phyloP scores from a whole-genome alignment of 2,888 invertebrate species.

The Drosophila neonasuta region DNA sequence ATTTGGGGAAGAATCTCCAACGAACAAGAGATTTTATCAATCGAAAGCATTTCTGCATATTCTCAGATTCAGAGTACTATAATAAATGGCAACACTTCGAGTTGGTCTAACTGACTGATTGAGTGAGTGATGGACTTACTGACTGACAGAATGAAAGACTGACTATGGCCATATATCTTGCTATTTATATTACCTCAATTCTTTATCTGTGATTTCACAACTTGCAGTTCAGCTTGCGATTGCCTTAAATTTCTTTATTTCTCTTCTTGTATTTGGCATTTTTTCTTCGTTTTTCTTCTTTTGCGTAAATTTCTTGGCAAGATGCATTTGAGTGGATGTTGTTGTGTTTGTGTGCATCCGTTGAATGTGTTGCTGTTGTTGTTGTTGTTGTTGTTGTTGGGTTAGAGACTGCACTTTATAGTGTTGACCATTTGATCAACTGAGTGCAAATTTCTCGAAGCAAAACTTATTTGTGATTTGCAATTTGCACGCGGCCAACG shows the following conservation, averaged over 20 bases:
- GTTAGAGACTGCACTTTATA: constrained; percentile 46
- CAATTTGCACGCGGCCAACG: constrained; percentile 57
- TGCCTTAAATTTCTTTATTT: constrained; percentile 55
- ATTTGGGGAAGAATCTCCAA: neutral
- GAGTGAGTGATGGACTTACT: constrained; percentile 31
- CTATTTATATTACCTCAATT: constrained; percentile 69
- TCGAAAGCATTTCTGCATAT: constrained; percentile 22
- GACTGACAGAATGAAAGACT: constrained; percentile 36
- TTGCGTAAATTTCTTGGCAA: constrained; percentile 69
- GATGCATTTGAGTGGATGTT: constrained; percentile 46
- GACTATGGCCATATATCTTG: constrained; percentile 26
- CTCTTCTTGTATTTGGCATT: constrained; percentile 1
- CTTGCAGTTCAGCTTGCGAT: constrained; percentile 60
- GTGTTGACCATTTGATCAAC: constrained; percentile 71
- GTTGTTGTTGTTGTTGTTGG: constrained; percentile 8
- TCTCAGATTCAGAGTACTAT: constrained; percentile 27
- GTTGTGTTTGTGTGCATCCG: constrained; percentile 21
- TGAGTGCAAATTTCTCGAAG: constrained; percentile 68
- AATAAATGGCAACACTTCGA: constrained; percentile 57
- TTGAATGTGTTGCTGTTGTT: constrained; percentile 32
- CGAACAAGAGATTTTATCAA: constrained; percentile 17
- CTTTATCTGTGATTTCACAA: constrained; percentile 70
- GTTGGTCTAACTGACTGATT: constrained; percentile 16
- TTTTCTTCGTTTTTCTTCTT: constrained; percentile 9
- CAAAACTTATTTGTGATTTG: constrained; percentile 72